phyloP scores from a whole-genome alignment of 2,888 invertebrate genomes.

The Mamestra brassicae region DNA sequence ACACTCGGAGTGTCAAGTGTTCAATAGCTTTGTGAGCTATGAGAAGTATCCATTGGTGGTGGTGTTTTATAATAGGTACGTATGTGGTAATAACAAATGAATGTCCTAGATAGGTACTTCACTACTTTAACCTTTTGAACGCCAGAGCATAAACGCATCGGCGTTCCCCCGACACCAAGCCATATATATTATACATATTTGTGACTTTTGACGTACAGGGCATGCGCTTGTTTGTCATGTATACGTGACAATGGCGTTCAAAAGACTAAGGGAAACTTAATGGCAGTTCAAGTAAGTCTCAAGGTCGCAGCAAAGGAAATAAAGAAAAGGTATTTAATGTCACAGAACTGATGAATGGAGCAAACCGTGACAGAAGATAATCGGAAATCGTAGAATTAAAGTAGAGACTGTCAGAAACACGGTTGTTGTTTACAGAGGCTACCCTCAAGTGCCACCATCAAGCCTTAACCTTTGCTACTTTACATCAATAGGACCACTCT shows the following conservation, averaged over 20 bases:
- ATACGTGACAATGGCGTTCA: not conserved
- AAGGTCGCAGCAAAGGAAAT: not conserved
- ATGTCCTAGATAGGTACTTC: not conserved
- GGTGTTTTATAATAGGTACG: conserved; percentile 31
- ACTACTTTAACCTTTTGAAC: no score
- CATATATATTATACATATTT: no score
- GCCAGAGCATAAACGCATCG: no score
- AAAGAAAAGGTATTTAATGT: not conserved
- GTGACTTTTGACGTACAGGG: no score
- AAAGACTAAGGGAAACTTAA: not conserved
- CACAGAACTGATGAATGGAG: not conserved
- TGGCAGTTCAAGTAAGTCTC: not conserved
- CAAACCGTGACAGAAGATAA: no score
- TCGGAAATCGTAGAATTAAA: not conserved
- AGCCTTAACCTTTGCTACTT: not conserved
- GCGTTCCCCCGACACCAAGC: no score
- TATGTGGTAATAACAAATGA: not conserved
- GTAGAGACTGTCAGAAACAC: not conserved
- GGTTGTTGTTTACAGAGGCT: not conserved
- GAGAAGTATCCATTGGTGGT: conserved; percentile 25
- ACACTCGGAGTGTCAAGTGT: not conserved
- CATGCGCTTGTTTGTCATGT: no score
- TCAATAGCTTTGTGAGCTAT: conserved; percentile 26
- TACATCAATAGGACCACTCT: not conserved
- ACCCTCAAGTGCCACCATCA: not conserved